Base-by-base conservation (phyloP, 2,113 vertebrate genomes). In the Rhinichthys klamathensis region DNA sequence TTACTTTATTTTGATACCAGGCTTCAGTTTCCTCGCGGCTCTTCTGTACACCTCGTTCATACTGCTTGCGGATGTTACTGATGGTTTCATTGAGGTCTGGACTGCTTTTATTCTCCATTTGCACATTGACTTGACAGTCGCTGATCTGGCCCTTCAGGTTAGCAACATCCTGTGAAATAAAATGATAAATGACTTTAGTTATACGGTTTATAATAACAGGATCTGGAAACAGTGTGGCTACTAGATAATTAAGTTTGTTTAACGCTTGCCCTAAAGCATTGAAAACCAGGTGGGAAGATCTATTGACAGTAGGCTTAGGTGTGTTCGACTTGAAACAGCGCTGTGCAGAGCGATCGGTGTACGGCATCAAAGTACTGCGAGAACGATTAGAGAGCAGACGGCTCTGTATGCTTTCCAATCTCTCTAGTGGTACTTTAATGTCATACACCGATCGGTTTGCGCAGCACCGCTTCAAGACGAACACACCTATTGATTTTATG, bases 11-110 rank as follows among this genome's bases (percentile, higher is more conserved):
- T 65, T 94, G 91, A 13, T 94, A 94, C 96, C 96, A 97, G 60
- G 90, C 92, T 89, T 98, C 95, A 7, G 96, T 89, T 12, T 98
- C 96, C 70, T 96, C 92, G 21, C 93, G 92, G 91, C 96, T 97
- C 92, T 97, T 97, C 92, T 92, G 94, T 12, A 93, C 94, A 87
- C 97, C 92, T 18, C 46, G 89, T 0, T 98, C 97, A 13, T 98
- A 98, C 79, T 96, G 95, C 0, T 91, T 92, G 60, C 97, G 94
- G 85, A 99, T 96, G 56, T 96, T 96, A 0, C 92, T 93, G 94
- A 97, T 95, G 79, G 95, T 88, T 88, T 94, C 95, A 49, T 91
- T 86, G 60, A 99, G 91, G 76, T 98, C 96, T 84, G 96, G 94
- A 0, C 96, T 92, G 87, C 93, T 95, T 6, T 95, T 94, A 6